Percentiles rank a stretch among this genome's conserved stretches.
Evolutionary conservation across 2,113 vertebrate genomes (phyloP).

Genomic region (Alosa alosa): DNA sequence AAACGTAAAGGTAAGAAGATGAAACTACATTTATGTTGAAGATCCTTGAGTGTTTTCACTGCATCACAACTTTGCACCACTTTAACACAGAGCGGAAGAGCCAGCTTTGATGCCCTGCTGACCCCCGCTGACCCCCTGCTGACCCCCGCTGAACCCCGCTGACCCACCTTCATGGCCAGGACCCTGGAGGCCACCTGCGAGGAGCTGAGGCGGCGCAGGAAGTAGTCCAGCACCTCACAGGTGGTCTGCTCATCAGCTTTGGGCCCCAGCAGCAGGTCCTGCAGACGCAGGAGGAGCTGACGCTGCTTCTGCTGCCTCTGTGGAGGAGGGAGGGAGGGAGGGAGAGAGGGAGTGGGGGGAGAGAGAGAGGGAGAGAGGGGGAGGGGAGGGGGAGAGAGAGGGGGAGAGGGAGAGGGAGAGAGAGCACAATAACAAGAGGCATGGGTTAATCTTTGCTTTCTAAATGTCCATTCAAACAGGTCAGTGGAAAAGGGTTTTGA

Average conservation of each 20-base stretch:
- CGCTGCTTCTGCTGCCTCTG: constrained; percentile 95
- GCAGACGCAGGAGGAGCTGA: constrained; percentile 90
- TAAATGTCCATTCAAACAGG: too few species aligned
- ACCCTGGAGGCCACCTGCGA: constrained; percentile 93
- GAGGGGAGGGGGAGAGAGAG: neutral
- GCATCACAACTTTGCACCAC: neutral
- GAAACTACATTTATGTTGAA: neutral
- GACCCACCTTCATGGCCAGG: constrained; percentile 92
- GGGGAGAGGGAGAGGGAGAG: neutral
- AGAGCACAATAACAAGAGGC: too few species aligned
- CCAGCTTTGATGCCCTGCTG: neutral
- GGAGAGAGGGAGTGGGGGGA: neutral
- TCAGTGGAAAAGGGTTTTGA: too few species aligned
- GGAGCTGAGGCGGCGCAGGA: constrained; percentile 90
- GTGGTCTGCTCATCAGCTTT: constrained; percentile 96
- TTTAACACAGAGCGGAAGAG: neutral
- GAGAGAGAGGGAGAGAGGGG: neutral
- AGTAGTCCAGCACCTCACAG: constrained; percentile 95
- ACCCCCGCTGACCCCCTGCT: neutral
- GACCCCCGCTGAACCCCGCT: neutral
- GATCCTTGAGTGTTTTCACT: neutral
- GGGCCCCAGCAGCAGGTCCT: constrained; percentile 91
- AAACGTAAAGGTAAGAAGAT: too few species aligned
- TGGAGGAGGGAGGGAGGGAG: neutral
- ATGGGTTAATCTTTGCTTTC: too few species aligned